phyloP scores from a whole-genome alignment of 1,140 invertebrate genomes.

The Halesus radiatus region DNA sequence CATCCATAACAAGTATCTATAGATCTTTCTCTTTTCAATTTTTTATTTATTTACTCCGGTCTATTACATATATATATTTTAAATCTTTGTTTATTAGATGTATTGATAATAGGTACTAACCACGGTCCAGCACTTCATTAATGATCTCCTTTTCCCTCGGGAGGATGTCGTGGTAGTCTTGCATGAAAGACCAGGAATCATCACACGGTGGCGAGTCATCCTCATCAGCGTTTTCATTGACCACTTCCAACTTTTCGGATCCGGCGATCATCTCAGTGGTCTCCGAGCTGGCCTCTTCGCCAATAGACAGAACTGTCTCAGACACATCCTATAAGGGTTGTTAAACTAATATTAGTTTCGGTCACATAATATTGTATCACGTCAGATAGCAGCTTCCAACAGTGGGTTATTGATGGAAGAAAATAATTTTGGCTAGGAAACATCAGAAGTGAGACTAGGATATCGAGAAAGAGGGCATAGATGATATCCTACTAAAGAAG shows the following conservation, averaged over 20 bases:
- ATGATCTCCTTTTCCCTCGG: constrained; percentile 25
- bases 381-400: too few relatives aligned
- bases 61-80: too few relatives aligned
- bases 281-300: constrained; percentile 1
- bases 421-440: too few relatives aligned
- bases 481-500: too few relatives aligned
- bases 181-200: background rate
- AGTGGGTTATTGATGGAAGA: too few relatives aligned
- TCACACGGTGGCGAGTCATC: background rate
- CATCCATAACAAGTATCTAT: too few relatives aligned
- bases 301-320: background rate
- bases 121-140: constrained; percentile 22
- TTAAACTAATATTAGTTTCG: too few relatives aligned
- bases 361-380: background rate
- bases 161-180: background rate
- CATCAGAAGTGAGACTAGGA: too few relatives aligned
- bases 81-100: too few relatives aligned
- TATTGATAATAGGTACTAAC: background rate
- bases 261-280: background rate
- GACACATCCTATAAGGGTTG: background rate
- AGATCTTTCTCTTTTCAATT: too few relatives aligned
- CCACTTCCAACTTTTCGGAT: constrained; percentile 18
- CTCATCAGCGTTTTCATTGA: background rate
- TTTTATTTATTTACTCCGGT: too few relatives aligned
- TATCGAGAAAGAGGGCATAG: too few relatives aligned